Percentiles rank a stretch among this genome's conserved stretches.
These are phyloP conservation scores for Budorcas taxicolor DNA, from an alignment of 2,113 vertebrate species.

Conservation along the genomic window DNA sequence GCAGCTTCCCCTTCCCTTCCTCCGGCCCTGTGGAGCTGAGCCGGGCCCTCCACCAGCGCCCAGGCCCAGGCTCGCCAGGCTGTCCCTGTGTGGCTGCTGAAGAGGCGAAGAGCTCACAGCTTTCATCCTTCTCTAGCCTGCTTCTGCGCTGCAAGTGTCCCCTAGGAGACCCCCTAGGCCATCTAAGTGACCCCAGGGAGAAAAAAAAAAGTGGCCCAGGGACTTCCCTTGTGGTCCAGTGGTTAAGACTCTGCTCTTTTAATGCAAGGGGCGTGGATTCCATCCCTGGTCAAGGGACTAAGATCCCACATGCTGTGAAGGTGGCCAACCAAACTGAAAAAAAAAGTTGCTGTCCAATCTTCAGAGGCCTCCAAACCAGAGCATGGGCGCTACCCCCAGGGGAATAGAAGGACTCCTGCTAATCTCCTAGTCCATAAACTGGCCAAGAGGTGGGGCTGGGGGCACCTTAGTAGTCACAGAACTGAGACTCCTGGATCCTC, in stretches of 20 bases:
- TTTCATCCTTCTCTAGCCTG: neutral
- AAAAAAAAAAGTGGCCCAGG: neutral
- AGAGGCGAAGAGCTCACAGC: neutral
- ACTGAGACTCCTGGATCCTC: neutral
- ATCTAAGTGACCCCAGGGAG: neutral
- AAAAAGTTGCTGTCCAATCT: neutral
- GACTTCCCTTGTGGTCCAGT: neutral
- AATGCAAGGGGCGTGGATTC: neutral
- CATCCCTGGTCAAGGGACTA: neutral
- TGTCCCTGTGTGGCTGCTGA: neutral
- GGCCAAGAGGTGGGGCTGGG: neutral
- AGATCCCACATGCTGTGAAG: neutral
- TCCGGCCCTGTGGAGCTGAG: neutral
- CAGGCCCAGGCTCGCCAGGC: neutral
- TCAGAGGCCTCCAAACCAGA: neutral
- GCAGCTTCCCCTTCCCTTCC: neutral
- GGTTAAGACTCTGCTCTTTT: neutral
- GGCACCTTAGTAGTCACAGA: neutral
- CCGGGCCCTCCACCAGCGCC: neutral
- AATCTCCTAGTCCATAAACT: neutral
- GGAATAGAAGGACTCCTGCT: neutral
- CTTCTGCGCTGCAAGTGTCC: neutral
- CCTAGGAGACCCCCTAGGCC: neutral
- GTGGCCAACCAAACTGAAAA: neutral
- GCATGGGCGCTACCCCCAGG: neutral